Base-by-base conservation (phyloP, 2,113 vertebrate genomes). In the Varanus salvator region DNA sequence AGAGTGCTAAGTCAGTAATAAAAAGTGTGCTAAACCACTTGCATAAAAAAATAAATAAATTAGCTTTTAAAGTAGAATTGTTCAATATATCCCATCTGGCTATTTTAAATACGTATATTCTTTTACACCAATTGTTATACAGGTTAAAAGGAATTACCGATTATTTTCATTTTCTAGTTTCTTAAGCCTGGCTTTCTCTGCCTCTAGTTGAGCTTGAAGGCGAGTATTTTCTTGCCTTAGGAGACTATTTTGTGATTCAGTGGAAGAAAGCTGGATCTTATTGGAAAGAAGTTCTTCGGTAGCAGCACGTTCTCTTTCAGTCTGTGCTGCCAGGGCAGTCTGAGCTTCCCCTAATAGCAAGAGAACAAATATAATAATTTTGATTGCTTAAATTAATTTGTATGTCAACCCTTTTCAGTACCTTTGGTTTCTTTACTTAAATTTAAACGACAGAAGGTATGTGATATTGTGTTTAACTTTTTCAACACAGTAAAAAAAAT, bases 151-250 rank as follows among this genome's bases (percentile, higher is more conserved):
- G 17, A 90, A 89, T 96, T 94, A 99, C 99, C 98, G 98, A 95
- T 97, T 98, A 89, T 97, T 98, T 91, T 99, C 98, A 95, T 98
- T 98, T 94, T 99, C 99, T 71, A 99, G 92, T 94, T 98, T 99
- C 93, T 98, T 98, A 82, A 98, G 75, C 78, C 96, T 98, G 92
- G 92, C 96, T 96, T 97, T 99, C 95, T 99, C 99, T 44, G 97
- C 92, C 44, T 99, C 99, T 75, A 99, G 93, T 71, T 98, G 98
- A 88, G 97, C 98, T 91, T 98, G 97, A 88, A 98, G 93, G 48
- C 98, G 97, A 14, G 97, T 97, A 84, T 98, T 99, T 94, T 99
- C 99, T 91, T 99, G 98, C 75, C 98, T 98, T 80, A 99, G 93
- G 82, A 98, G 95, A 78, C 98, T 98, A 95, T 98, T 99, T 95